A percentile compares a stretch with the other conserved stretches of the same genome.
Conservation (phyloP, 1,140 invertebrate genomes). For the Mycetomoellerius zeteki region DNA sequence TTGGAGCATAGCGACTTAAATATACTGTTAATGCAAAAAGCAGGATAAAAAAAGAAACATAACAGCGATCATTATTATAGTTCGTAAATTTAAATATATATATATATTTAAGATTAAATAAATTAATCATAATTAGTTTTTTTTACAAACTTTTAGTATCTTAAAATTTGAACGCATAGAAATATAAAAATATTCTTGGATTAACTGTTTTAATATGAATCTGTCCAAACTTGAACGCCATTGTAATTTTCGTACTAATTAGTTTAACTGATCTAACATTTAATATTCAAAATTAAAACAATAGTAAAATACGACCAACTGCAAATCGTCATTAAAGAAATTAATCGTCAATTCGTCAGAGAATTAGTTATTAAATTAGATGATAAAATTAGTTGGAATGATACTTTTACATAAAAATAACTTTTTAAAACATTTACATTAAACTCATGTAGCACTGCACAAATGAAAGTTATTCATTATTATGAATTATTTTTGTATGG, state of each 20-base stretch:
- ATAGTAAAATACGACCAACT: background rate
- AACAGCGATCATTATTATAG: slow-evolving; percentile 46
- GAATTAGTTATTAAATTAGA: background rate
- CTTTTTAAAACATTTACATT: background rate
- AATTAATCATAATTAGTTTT: background rate
- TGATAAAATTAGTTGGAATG: background rate
- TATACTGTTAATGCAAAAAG: slow-evolving; percentile 67
- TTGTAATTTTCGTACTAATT: background rate
- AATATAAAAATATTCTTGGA: slow-evolving; percentile 22
- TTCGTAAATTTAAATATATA: background rate
- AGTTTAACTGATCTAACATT: background rate
- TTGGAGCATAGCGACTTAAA: slow-evolving; percentile 81
- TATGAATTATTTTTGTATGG: background rate
- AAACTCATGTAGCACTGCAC: background rate
- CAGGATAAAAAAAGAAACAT: slow-evolving; percentile 45
- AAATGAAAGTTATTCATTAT: background rate
- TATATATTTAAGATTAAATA: background rate
- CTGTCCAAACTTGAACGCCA: background rate
- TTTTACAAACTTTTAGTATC: background rate
- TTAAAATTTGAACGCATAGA: slow-evolving; percentile 2
- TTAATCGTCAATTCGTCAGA: background rate
- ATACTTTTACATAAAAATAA: slow-evolving; percentile 12
- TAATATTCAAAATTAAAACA: background rate
- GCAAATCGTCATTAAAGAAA: background rate
- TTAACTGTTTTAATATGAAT: background rate